These are phyloP conservation scores for Camelus dromedarius DNA, from an alignment of 2,113 vertebrate species.

Conservation along the genomic window DNA sequence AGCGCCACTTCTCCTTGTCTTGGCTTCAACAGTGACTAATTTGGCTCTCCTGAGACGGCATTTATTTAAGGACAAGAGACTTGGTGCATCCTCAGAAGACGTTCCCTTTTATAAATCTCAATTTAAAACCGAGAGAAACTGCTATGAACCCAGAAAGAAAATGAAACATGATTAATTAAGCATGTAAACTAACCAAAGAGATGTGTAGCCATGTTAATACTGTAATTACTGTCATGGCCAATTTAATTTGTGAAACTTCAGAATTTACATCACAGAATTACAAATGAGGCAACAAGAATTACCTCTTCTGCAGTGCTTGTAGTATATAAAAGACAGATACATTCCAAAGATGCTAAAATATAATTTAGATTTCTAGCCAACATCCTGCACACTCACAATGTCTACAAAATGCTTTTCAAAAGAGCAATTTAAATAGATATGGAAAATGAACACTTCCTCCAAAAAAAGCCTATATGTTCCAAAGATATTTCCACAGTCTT, in stretches of 20 bases:
- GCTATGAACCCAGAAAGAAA: conserved; percentile 13
- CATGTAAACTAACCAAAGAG: conserved; percentile 33
- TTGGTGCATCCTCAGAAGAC: neutral
- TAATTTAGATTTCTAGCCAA: neutral
- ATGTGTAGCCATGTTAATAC: neutral
- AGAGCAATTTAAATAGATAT: neutral
- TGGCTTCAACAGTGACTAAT: neutral
- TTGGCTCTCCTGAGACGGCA: neutral
- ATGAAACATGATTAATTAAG: conserved; percentile 44
- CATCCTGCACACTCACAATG: neutral
- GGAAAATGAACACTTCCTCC: neutral
- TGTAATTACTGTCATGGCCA: neutral
- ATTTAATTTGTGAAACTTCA: conserved; percentile 2
- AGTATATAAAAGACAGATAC: neutral
- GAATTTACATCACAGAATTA: neutral
- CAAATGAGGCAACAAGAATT: neutral
- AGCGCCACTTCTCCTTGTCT: neutral
- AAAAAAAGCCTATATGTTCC: neutral
- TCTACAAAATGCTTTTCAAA: neutral
- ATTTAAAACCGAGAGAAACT: conserved; percentile 59
- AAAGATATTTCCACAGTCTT: neutral
- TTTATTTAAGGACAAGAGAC: conserved; percentile 30
- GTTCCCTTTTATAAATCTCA: conserved; percentile 51
- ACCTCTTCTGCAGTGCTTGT: neutral
- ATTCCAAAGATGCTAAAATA: neutral